Evolutionary conservation across 1,140 invertebrate species (phyloP), one percentile per base, ranked within the genome.

Genomic region (Drosophila novamexicana): DNA sequence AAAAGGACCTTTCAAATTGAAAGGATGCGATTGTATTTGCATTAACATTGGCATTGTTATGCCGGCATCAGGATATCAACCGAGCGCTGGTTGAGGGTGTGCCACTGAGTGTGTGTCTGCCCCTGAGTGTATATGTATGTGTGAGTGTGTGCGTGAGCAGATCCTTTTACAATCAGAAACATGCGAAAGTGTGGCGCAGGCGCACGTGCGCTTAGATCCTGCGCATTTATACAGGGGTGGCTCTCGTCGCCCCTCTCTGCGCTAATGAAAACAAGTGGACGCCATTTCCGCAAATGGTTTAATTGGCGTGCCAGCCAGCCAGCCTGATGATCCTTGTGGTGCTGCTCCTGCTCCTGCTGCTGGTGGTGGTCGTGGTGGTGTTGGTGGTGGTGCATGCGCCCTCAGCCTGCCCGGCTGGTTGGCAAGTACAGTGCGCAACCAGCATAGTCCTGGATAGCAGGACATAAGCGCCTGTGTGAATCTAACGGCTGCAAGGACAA

Each of bases 1-100:
- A 82, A 84, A 65, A 69, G 78, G 66, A 74, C 79, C 72, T 81
- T 73, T 82, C 79, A 18, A 22, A 14, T 54, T 16, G 59, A 89
- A 84, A 89, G 84, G 84, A 88, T 88, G 74, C 77, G 84, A 89
- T 88, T 88, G 84, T 88, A 88, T 88, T 88, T 88, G 84, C 84
- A 88, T 88, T 88, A 88, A 84, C 64, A 75, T 68, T 72, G 80
- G 77, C 80, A 89, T 88, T 89, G 84, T 88, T 89, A 77, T 75
- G 76, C 76, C 76, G 79, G 79, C 83, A 82, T 86, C 49, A 66
- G 81, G 78, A 86, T 86, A 85, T 82, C 82, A 73, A 59, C 45
- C 70, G 34, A 62, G 44, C 47, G 49, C 36, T 42, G 61, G 52
- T 86, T 72, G 83, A 89, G 83, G 83, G 83, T 88, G 83, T 84